Evolutionary conservation across 30 jellyfish, hydroid and myxozoan genomes (phyloP).

Genomic region (Hydractinia echinata): DNA sequence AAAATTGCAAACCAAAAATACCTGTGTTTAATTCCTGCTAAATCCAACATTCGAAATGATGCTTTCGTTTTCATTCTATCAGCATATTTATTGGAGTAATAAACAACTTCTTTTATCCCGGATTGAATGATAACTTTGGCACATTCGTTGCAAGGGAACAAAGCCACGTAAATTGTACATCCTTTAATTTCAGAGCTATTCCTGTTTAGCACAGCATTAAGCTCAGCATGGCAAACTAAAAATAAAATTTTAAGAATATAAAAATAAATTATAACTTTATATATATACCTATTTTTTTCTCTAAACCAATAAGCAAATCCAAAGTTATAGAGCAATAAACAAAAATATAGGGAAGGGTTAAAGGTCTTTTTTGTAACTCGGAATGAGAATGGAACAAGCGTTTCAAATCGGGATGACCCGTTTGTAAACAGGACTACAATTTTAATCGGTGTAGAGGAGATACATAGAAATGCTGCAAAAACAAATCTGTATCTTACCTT

Average conservation of each 20-base stretch:
- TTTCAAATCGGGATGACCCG: too few relatives aligned
- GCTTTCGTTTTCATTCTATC: constrained; percentile 86
- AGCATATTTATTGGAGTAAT: constrained; percentile 71
- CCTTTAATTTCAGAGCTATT: constrained; percentile 80
- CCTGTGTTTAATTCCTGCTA: constrained; percentile 81
- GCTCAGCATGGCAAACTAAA: constrained; percentile 97
- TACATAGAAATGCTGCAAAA: too few relatives aligned
- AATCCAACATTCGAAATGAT: constrained; percentile 75
- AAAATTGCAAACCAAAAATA: background rate
- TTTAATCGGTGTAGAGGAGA: too few relatives aligned
- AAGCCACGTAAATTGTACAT: constrained; percentile 89
- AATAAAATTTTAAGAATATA: background rate
- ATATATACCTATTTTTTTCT: too few relatives aligned
- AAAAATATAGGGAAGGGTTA: too few relatives aligned
- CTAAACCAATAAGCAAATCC: too few relatives aligned
- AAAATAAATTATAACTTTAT: background rate
- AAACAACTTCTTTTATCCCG: constrained; percentile 88
- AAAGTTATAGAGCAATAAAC: too few relatives aligned
- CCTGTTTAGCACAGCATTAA: constrained; percentile 92
- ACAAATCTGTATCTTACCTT: too few relatives aligned
- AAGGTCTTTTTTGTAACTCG: too few relatives aligned
- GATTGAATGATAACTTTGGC: constrained; percentile 92
- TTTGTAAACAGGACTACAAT: too few relatives aligned
- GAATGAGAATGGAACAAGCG: too few relatives aligned
- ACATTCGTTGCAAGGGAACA: constrained; percentile 98